Evolutionary conservation across 2,113 vertebrate species (phyloP).

Genomic region (Coryphaenoides rupestris): DNA sequence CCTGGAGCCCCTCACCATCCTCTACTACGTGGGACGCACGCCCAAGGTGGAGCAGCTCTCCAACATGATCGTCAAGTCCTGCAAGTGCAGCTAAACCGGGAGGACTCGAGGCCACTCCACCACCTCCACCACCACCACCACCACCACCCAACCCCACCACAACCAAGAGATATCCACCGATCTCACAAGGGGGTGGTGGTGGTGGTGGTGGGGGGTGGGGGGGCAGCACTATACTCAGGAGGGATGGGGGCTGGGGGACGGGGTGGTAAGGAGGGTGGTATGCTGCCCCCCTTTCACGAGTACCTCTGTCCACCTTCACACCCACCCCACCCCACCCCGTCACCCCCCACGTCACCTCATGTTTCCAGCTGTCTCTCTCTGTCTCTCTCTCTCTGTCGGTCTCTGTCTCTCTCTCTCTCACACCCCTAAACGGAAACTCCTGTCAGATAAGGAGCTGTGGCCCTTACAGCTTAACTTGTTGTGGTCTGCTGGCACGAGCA

Average conservation of each 20-base stretch:
- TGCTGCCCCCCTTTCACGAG: slow-evolving; percentile 47
- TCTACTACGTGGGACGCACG: slow-evolving; percentile 93
- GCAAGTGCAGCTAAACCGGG: slow-evolving; percentile 92
- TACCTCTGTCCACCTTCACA: slow-evolving; percentile 38
- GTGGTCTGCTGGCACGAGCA: slow-evolving; percentile 35
- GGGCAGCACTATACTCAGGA: background rate
- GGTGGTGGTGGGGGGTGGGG: background rate
- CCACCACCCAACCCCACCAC: slow-evolving; percentile 23
- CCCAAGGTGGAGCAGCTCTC: slow-evolving; percentile 97
- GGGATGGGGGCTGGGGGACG: background rate
- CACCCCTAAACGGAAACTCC: slow-evolving; percentile 1
- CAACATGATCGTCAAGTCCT: slow-evolving; percentile 98
- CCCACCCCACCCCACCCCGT: slow-evolving; percentile 24
- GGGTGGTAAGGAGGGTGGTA: slow-evolving; percentile 25
- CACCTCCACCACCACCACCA: slow-evolving; percentile 32
- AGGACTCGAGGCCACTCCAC: slow-evolving; percentile 29
- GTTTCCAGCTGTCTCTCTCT: background rate
- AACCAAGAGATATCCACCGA: background rate
- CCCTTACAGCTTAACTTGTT: slow-evolving; percentile 24
- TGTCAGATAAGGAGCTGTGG: slow-evolving; percentile 28
- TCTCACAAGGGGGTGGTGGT: background rate
- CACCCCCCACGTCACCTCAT: background rate
- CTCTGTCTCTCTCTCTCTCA: slow-evolving; percentile 14
- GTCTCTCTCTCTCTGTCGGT: background rate
- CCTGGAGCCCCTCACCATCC: slow-evolving; percentile 94